Conservation (phyloP, 2,888 invertebrate species). For the Crocallis elinguaria region DNA sequence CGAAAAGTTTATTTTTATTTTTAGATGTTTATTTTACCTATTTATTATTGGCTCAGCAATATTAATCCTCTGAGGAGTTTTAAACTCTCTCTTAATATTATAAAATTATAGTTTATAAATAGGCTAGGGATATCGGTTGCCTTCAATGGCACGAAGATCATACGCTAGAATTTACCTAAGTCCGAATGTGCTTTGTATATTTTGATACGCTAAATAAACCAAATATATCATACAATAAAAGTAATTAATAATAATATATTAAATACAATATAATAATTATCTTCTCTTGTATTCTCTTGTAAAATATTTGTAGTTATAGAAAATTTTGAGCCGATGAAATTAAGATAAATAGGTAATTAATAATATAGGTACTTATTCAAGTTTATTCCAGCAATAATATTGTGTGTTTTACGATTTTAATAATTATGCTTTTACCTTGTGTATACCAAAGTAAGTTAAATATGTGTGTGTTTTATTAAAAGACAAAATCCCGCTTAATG, state of each 20-base stretch:
- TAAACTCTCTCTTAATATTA: constrained; percentile 54
- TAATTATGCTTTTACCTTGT: constrained; percentile 24
- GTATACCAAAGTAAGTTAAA: constrained; percentile 63
- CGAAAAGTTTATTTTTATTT: constrained; percentile 24
- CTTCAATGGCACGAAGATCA: constrained; percentile 71
- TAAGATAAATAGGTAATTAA: not conserved
- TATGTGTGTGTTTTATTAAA: constrained; percentile 48
- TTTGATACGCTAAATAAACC: constrained; percentile 61
- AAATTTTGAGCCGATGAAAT: not conserved
- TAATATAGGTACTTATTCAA: not conserved
- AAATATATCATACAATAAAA: constrained; percentile 27
- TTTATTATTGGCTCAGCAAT: constrained; percentile 68
- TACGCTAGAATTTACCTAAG: constrained; percentile 85
- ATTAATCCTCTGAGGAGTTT: constrained; percentile 59
- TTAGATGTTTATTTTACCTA: constrained; percentile 39
- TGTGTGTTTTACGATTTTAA: constrained; percentile 19
- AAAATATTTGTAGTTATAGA: not conserved
- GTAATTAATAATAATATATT: constrained; percentile 10
- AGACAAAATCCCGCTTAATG: constrained; percentile 72
- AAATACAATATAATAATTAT: not conserved
- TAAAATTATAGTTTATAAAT: constrained; percentile 3
- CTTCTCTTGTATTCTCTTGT: not conserved
- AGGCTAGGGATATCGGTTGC: constrained; percentile 60
- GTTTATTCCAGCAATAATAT: constrained; percentile 28
- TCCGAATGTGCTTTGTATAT: constrained; percentile 79